Percentiles rank a stretch among this genome's conserved stretches.
phyloP scores from a whole-genome alignment of 2,888 invertebrate species.

The Molorchus minor region DNA sequence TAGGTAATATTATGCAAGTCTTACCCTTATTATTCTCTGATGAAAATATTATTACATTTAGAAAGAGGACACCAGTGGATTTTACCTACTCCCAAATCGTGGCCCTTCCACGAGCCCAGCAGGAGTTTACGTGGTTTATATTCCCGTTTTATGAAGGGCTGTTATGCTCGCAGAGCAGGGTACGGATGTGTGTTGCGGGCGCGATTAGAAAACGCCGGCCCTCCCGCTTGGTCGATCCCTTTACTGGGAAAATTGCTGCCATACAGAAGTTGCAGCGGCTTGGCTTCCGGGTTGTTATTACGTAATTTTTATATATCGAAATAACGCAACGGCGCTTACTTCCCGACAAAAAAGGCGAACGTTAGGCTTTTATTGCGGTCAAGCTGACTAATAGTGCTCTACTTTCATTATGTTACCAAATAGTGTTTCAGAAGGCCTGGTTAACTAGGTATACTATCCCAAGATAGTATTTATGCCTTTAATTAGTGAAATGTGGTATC shows the following conservation, averaged over 20 bases:
- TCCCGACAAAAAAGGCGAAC: too few relatives aligned
- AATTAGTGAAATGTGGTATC: too few relatives aligned
- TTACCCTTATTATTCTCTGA: too few relatives aligned
- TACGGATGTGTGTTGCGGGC: constrained; percentile 23
- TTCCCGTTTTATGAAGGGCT: constrained; percentile 21
- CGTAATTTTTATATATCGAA: constrained; percentile 3
- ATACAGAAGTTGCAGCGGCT: constrained; percentile 10
- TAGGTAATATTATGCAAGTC: too few relatives aligned
- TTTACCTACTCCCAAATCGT: constrained; percentile 3
- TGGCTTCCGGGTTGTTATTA: constrained; percentile 9
- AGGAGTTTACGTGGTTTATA: constrained; percentile 15
- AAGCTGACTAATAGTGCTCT: too few relatives aligned
- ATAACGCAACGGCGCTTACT: background rate
- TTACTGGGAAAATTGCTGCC: constrained; percentile 15
- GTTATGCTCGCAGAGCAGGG: constrained; percentile 12
- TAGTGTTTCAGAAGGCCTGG: too few relatives aligned
- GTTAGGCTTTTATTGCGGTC: too few relatives aligned
- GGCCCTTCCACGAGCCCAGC: constrained; percentile 16
- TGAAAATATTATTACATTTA: background rate
- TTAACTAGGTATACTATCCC: too few relatives aligned
- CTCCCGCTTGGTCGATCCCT: constrained; percentile 16
- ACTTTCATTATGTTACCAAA: too few relatives aligned
- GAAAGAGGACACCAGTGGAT: background rate
- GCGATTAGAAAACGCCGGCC: constrained; percentile 23
- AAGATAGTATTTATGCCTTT: too few relatives aligned